Evolutionary conservation across 2,113 vertebrate species (phyloP), one percentile per base, ranked within the genome.

Genomic region (Mormyrus lacerda): DNA sequence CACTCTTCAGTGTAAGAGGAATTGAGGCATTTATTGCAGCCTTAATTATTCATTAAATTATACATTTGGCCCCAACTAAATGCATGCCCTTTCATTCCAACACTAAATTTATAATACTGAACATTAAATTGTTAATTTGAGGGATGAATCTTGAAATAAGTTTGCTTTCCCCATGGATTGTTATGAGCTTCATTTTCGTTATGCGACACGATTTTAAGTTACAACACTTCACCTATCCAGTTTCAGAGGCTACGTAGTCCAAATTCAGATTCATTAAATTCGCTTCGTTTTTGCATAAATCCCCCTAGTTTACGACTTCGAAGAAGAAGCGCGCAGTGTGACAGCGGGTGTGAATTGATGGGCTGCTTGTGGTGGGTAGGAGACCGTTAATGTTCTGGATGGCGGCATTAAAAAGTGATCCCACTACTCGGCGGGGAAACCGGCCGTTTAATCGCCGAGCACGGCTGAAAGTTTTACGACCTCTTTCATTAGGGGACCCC

Each of bases 391-490:
- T 6, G 85, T 53, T 87, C 47, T 82, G 21, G 31, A 27, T 19
- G 47, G 86, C 73, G 27, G 69, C 19, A 48, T 69, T 83, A 58
- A 55, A 87, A 82, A 87, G 45, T 4, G 89, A 39, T 88, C 7
- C 51, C 13, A 39, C 42, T 48, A 3, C 35, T 45, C 69, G 9
- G 50, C 39, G 44, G 65, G 61, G 89, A 88, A 88, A 58, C n/a
- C 42, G 50, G 53, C 86, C 4, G 51, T 84, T 88, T 88, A 45
- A 88, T 84, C 39, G n/a, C 47, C 21, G 44, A 8, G 50, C 35
- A 10, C 24, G 13, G 86, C 44, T 88, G 89, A 61, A 83, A 88
- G 86, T 69, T 61, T 90, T 76, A 87, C n/a, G 85, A 53, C 61
- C 3, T 35, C 42, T 11, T 47, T 35, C 48, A 90, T 90, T 87